A percentile compares a stretch with the other conserved stretches of the same genome.
Conservation (phyloP, 2,113 vertebrate species). For the Synchiropus splendidus region DNA sequence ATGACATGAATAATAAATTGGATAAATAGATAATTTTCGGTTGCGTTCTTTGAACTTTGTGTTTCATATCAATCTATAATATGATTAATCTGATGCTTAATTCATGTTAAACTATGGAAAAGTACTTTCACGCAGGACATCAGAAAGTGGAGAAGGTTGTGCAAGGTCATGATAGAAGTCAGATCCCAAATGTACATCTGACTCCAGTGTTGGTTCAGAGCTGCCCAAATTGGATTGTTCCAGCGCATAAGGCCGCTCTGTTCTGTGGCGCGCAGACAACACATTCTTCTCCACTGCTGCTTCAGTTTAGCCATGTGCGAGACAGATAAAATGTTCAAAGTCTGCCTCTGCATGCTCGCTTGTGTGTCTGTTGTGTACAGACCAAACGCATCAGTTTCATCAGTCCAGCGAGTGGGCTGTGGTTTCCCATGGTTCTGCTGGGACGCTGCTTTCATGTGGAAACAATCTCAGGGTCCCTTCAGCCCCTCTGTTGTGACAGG, state of each 20-base stretch:
- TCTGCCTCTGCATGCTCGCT: constrained; percentile 21
- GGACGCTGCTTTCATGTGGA: constrained; percentile 55
- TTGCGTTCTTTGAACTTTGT: no score
- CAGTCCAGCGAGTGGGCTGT: constrained; percentile 25
- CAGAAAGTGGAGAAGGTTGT: background rate
- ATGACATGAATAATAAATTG: no score
- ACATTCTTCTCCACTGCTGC: constrained; percentile 21
- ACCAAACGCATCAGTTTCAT: no score
- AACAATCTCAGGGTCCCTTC: constrained; percentile 36
- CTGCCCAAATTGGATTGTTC: constrained; percentile 8
- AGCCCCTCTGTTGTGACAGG: constrained; percentile 50
- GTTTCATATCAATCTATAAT: no score
- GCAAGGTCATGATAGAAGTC: constrained; percentile 6
- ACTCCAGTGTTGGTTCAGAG: background rate
- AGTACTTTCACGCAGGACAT: no score
- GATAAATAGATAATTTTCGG: no score
- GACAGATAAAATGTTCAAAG: constrained; percentile 40
- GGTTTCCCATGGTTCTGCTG: constrained; percentile 47
- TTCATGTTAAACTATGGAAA: no score
- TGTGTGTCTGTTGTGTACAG: no score
- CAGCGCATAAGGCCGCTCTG: constrained; percentile 8
- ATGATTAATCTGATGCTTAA: no score
- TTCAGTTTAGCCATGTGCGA: constrained; percentile 46
- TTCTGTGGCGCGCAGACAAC: constrained; percentile 9
- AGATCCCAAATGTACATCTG: background rate